phyloP scores from a whole-genome alignment of 2,888 invertebrate species.

The Agriopis marginaria region DNA sequence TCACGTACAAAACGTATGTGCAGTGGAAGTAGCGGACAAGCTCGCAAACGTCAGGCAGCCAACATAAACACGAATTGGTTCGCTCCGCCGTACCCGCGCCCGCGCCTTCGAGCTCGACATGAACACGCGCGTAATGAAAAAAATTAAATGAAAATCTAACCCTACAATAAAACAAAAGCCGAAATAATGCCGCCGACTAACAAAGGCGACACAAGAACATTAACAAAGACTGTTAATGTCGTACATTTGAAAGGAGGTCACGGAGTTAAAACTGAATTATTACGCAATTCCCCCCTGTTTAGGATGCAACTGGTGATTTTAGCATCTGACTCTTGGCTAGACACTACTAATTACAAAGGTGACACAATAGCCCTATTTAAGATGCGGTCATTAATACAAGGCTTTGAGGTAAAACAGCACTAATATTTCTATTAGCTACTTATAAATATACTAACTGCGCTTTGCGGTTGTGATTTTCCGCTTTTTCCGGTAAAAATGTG shows the following conservation, averaged over 20 bases:
- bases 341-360: slow-evolving; percentile 59
- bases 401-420: background rate
- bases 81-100: too few species aligned
- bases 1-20: too few species aligned
- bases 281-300: slow-evolving; percentile 48
- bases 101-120: too few species aligned
- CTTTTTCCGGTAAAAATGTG: too few species aligned
- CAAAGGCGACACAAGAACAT: background rate
- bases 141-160: background rate
- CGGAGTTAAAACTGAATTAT: slow-evolving; percentile 10
- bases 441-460: too few species aligned
- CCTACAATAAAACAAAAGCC: background rate
- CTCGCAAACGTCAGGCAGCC: too few species aligned
- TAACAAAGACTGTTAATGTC: slow-evolving; percentile 27
- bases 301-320: slow-evolving; percentile 70
- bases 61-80: too few species aligned
- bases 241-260: slow-evolving; percentile 30
- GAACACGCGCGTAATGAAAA: too few species aligned
- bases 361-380: slow-evolving; percentile 41
- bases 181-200: background rate
- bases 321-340: slow-evolving; percentile 54
- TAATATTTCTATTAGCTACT: background rate
- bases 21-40: too few species aligned
- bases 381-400: slow-evolving; percentile 39
- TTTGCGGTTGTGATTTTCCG: too few species aligned